phyloP scores from a whole-genome alignment of 2,888 invertebrate genomes.

The Autographa gamma region DNA sequence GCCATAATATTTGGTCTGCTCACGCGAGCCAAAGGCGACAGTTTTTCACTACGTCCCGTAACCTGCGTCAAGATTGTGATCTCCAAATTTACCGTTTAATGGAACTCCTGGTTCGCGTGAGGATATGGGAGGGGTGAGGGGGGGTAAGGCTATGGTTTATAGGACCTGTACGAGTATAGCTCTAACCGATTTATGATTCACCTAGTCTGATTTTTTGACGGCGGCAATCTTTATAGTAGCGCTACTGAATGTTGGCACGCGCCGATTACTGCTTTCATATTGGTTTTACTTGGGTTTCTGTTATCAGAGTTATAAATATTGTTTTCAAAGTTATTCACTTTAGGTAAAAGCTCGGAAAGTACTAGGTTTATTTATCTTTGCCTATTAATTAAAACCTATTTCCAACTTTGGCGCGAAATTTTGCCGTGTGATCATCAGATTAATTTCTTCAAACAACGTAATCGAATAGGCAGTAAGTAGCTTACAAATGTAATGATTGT shows the following conservation, averaged over 20 bases:
- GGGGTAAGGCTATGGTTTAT: conserved; percentile 46
- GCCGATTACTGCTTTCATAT: background rate
- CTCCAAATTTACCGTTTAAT: conserved; percentile 63
- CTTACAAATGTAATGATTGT: background rate
- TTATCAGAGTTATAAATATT: background rate
- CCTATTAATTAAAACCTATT: background rate
- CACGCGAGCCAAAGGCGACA: conserved; percentile 44
- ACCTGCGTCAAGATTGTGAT: conserved; percentile 61
- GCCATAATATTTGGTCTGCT: conserved; percentile 29
- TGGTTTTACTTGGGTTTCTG: background rate
- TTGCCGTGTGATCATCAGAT: background rate
- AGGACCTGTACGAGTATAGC: conserved; percentile 56
- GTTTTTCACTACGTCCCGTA: conserved; percentile 45
- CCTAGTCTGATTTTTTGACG: conserved; percentile 62
- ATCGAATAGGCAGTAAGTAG: background rate
- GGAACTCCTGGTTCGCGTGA: conserved; percentile 52
- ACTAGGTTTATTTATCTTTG: background rate
- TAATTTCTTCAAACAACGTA: background rate
- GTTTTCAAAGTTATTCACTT: background rate
- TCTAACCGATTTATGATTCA: conserved; percentile 63
- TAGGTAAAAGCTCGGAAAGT: background rate
- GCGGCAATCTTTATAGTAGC: conserved; percentile 47
- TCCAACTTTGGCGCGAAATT: background rate
- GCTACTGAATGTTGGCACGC: conserved; percentile 43
- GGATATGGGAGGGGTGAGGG: conserved; percentile 27